Evolutionary conservation across 2,888 invertebrate species (phyloP).

Genomic region (Thera britannica): DNA sequence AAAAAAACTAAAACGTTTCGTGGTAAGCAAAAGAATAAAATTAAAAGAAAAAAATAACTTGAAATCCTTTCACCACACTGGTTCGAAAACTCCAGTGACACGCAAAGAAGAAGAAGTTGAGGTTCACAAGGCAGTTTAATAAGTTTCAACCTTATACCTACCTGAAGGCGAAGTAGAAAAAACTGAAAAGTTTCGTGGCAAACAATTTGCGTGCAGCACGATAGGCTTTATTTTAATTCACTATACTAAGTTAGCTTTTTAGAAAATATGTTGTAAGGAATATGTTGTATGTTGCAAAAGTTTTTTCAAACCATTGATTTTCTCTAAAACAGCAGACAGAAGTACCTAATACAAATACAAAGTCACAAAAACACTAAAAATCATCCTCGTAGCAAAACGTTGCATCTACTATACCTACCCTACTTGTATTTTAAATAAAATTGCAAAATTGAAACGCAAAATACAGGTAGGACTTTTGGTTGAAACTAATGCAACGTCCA

Average conservation of each 20-base stretch:
- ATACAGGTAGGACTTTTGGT: slow-evolving; percentile 32
- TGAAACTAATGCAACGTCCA: slow-evolving; percentile 58
- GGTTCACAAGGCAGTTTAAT: not conserved
- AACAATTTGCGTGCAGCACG: slow-evolving; percentile 53
- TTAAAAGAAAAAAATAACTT: no score
- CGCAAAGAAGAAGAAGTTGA: no score
- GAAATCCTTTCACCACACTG: no score
- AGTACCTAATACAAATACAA: no score
- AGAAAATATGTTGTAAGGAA: slow-evolving; percentile 12
- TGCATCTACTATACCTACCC: no score
- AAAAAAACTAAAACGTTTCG: no score
- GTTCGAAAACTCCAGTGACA: no score
- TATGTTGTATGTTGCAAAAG: slow-evolving; percentile 3
- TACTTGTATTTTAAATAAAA: not conserved
- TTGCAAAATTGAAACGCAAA: slow-evolving; percentile 16
- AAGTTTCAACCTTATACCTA: not conserved
- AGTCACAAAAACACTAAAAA: no score
- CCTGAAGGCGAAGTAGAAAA: slow-evolving; percentile 8
- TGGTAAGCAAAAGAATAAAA: no score
- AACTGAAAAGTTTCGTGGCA: slow-evolving; percentile 41
- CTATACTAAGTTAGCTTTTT: not conserved
- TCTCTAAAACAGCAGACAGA: no score
- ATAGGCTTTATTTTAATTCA: slow-evolving; percentile 32
- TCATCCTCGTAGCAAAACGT: no score
- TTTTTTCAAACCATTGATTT: no score